Percentiles rank a stretch among this genome's conserved stretches.
Evolutionary conservation across 2,888 invertebrate genomes (phyloP).

Genomic region (Athetis lepigone): DNA sequence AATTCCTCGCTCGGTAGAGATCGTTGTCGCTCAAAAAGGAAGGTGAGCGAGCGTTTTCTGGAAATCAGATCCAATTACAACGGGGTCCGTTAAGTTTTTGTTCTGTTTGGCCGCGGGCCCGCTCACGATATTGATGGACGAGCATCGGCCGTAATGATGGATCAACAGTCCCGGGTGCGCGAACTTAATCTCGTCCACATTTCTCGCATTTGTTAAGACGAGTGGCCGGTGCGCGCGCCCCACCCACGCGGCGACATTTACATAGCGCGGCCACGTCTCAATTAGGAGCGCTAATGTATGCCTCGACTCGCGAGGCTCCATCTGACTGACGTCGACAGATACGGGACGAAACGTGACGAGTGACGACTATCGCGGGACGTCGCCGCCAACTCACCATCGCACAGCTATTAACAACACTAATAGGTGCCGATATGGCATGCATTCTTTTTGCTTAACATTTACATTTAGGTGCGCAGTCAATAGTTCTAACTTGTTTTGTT

Average conservation of each 20-base stretch:
- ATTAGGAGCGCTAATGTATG: slow-evolving; percentile 91
- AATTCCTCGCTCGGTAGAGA: slow-evolving; percentile 89
- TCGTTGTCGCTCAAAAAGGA: slow-evolving; percentile 90
- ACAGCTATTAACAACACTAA: slow-evolving; percentile 86
- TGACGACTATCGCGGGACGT: slow-evolving; percentile 85
- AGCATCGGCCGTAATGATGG: slow-evolving; percentile 74
- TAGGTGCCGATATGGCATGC: slow-evolving; percentile 79
- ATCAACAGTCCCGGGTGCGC: slow-evolving; percentile 71
- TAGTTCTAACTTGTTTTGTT: slow-evolving; percentile 57
- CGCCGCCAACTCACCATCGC: slow-evolving; percentile 82
- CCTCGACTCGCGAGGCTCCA: slow-evolving; percentile 86
- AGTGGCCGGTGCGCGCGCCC: slow-evolving; percentile 73
- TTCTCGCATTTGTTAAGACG: slow-evolving; percentile 79
- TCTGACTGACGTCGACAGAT: slow-evolving; percentile 89
- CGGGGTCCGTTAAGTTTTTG: slow-evolving; percentile 89
- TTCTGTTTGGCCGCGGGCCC: slow-evolving; percentile 86
- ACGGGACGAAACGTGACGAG: slow-evolving; percentile 89
- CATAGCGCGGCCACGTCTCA: slow-evolving; percentile 90
- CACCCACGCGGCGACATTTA: slow-evolving; percentile 90
- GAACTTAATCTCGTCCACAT: slow-evolving; percentile 73
- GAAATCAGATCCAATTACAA: slow-evolving; percentile 91
- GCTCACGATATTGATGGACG: slow-evolving; percentile 87
- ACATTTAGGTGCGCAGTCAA: slow-evolving; percentile 58
- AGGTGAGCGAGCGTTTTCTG: slow-evolving; percentile 89
- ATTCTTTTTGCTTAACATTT: slow-evolving; percentile 73